phyloP scores from a whole-genome alignment of 1,140 invertebrate species.

The Pomacea maculata region DNA sequence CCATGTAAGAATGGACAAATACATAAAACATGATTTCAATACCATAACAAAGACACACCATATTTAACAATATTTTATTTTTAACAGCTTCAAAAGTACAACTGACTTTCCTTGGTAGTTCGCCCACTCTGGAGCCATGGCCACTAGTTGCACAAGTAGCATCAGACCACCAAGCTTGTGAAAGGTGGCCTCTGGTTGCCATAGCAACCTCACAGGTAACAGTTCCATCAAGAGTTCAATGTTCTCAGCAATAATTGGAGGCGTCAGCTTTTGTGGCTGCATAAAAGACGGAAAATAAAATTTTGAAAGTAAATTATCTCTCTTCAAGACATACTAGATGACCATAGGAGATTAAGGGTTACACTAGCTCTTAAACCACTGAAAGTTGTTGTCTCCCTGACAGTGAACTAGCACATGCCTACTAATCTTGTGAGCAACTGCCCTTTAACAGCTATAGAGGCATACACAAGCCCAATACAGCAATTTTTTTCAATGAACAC shows the following conservation, averaged over 20 bases:
- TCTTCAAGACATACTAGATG: no score
- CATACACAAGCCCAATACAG: no score
- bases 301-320: no score
- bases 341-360: no score
- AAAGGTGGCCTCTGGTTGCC: conserved; percentile 88
- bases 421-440: no score
- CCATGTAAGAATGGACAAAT: not conserved
- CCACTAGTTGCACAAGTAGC: conserved; percentile 85
- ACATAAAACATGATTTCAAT: not conserved
- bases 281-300: conserved; percentile 6
- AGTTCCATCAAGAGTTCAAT: conserved; percentile 83
- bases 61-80: not conserved
- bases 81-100: not conserved
- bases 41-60: not conserved
- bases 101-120: conserved; percentile 80
- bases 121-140: conserved; percentile 90
- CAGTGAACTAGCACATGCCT: no score
- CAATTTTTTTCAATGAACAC: no score
- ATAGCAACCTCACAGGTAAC: conserved; percentile 79
- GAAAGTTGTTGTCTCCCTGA: no score
- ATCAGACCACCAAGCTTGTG: conserved; percentile 84
- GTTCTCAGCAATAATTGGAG: conserved; percentile 84
- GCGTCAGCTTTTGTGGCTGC: conserved; percentile 71
- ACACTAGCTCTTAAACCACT: no score
- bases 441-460: no score